Conservation (phyloP, 2,113 vertebrate genomes). For the Agelaius tricolor region DNA sequence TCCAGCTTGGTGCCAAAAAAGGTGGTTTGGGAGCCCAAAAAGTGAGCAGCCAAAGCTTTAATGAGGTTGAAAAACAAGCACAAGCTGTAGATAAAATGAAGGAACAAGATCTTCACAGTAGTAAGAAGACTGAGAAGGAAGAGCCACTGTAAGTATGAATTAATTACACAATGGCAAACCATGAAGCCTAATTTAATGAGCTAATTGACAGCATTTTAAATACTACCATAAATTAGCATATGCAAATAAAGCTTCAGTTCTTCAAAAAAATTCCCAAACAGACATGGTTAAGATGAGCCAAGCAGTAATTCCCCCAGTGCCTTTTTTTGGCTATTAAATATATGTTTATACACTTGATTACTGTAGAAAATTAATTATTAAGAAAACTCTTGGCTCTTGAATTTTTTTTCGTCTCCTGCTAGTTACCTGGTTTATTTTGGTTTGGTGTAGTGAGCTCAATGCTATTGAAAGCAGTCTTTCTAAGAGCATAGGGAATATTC, state of each 20-base stretch:
- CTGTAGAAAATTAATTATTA: not conserved
- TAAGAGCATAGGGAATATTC: not conserved
- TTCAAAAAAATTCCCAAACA: not conserved
- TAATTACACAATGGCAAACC: not conserved
- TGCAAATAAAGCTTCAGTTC: not conserved
- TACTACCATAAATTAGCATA: not conserved
- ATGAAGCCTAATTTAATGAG: not conserved
- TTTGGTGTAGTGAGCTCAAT: not conserved
- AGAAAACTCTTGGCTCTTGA: not conserved
- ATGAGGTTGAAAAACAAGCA: constrained; percentile 88
- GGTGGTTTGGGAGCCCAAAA: constrained; percentile 93
- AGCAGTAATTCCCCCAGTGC: not conserved
- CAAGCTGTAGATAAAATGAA: constrained; percentile 87
- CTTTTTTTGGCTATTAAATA: not conserved
- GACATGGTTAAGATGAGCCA: not conserved
- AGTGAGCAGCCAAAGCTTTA: constrained; percentile 87
- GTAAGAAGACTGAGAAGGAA: constrained; percentile 65
- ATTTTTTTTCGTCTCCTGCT: not conserved
- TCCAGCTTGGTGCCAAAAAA: constrained; percentile 88
- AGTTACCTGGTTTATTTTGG: not conserved
- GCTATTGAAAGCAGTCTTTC: not conserved
- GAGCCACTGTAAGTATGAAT: constrained; percentile 80
- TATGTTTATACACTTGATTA: not conserved
- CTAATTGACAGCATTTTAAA: not conserved
- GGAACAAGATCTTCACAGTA: constrained; percentile 63